Conservation (phyloP, 2,888 invertebrate genomes). For the Meandrusa payeni region DNA sequence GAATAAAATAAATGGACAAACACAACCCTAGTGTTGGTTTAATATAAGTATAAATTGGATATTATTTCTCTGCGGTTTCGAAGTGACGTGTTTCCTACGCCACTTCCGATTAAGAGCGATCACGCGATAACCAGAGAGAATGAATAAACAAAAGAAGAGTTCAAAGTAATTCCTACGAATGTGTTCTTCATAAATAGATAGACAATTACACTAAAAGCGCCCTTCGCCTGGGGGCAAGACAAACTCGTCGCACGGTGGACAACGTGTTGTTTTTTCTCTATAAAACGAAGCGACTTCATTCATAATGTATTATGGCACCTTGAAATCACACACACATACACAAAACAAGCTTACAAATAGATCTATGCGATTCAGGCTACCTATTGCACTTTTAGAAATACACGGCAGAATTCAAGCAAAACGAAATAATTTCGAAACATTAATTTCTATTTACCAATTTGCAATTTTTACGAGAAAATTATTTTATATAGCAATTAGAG, state of each 20-base stretch:
- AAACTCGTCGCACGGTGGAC: constrained; percentile 57
- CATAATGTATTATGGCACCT: constrained; percentile 72
- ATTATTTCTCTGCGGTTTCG: constrained; percentile 73
- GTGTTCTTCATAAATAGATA: constrained; percentile 49
- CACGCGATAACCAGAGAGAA: constrained; percentile 60
- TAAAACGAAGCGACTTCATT: constrained; percentile 72
- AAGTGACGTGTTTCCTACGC: constrained; percentile 75
- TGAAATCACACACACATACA: constrained; percentile 53
- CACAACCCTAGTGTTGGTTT: constrained; percentile 62
- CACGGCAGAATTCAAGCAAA: not conserved
- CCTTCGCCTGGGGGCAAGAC: constrained; percentile 56
- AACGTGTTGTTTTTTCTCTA: constrained; percentile 67
- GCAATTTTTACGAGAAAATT: too few relatives aligned
- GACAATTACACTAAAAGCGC: constrained; percentile 71
- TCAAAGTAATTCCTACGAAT: constrained; percentile 51
- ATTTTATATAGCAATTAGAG: too few relatives aligned
- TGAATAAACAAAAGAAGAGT: constrained; percentile 35
- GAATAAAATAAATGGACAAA: too few relatives aligned
- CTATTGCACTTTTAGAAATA: constrained; percentile 7
- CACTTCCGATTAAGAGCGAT: constrained; percentile 61
- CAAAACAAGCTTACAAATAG: constrained; percentile 44
- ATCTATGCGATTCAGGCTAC: constrained; percentile 42
- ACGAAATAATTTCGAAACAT: constrained; percentile 2
- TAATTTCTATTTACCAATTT: not conserved
- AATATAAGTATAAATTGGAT: constrained; percentile 70